Base-by-base conservation (phyloP, 2,113 vertebrate species). In the Petroica traversi region DNA sequence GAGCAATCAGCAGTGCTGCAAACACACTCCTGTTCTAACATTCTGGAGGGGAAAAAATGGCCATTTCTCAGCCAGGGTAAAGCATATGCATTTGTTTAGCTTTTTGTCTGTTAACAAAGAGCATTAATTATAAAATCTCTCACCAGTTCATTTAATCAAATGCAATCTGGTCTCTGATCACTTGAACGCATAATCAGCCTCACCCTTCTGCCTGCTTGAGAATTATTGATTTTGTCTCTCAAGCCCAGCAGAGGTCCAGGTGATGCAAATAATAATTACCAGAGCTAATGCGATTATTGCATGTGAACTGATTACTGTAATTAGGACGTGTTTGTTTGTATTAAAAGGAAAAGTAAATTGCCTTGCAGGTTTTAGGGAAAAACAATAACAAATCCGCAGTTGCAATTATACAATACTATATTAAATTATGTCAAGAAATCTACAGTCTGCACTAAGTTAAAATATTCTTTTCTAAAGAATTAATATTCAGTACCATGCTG, bases 201-300 rank as follows among this genome's bases (percentile, higher is more conserved):
- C 91, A 95, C 77, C 85, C 55, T 98, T 96, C 83, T 95, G 81
- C 68, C 74, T 91, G 91, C 93, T 97, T 97, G 88, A 98, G 83
- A 97, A 97, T 96, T 97, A 97, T 95, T 97, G 92, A 97, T 97
- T 97, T 91, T 96, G 94, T 91, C 78, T 94, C 86, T 96, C 97
- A 97, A 95, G 95, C 93, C 79, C 97, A 98, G 96, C 13, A 95
- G 36, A 88, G 73, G 89, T 96, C 82, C 88, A 96, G 84, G 97
- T 98, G 95, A 98, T 93, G 92, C 68, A 94, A 96, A 94, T 78
- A 97, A 97, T 94, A 97, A 97, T 98, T 97, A 97, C 91, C 92
- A 92, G 63, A 96, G 86, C 68, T 97, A 98, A 97, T 96, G 78
- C 7, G 16, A 97, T 97, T 97, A 97, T 74, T 93, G 55, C 72